Conservation (phyloP, 2,888 invertebrate genomes). For the Perdita meconis region DNA sequence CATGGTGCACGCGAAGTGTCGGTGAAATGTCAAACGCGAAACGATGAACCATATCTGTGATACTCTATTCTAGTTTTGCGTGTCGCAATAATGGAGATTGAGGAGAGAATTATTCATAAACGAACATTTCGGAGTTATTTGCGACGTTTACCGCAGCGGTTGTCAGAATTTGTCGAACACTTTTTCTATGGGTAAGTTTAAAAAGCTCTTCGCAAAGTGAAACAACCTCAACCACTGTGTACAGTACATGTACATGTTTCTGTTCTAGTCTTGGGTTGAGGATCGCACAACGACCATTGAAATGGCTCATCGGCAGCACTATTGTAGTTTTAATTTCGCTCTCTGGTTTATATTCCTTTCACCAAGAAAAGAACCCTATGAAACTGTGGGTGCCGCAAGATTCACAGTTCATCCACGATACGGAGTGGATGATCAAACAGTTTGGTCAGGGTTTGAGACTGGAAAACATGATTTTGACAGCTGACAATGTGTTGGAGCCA, state of each 20-base stretch:
- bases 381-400: slow-evolving; percentile 91
- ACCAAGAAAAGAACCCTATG: slow-evolving; percentile 90
- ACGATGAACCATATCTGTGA: neutral
- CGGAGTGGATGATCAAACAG: slow-evolving; percentile 89
- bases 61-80: slow-evolving; percentile 35
- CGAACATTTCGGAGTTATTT: slow-evolving; percentile 39
- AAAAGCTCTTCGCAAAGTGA: neutral
- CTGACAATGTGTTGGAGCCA: slow-evolving; percentile 89
- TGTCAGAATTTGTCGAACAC: slow-evolving; percentile 75
- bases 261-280: slow-evolving; percentile 86
- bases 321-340: slow-evolving; percentile 86
- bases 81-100: slow-evolving; percentile 52
- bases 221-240: neutral
- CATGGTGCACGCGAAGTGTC: neutral
- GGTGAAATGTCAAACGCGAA: slow-evolving; percentile 22
- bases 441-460: slow-evolving; percentile 88
- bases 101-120: slow-evolving; percentile 33
- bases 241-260: neutral
- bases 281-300: slow-evolving; percentile 87
- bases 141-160: slow-evolving; percentile 74
- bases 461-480: slow-evolving; percentile 87
- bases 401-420: slow-evolving; percentile 89
- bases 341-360: slow-evolving; percentile 88
- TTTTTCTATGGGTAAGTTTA: slow-evolving; percentile 77
- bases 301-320: slow-evolving; percentile 86